Evolutionary conservation across 2,888 invertebrate genomes (phyloP).

Genomic region (Drosophila parthenogenetica): DNA sequence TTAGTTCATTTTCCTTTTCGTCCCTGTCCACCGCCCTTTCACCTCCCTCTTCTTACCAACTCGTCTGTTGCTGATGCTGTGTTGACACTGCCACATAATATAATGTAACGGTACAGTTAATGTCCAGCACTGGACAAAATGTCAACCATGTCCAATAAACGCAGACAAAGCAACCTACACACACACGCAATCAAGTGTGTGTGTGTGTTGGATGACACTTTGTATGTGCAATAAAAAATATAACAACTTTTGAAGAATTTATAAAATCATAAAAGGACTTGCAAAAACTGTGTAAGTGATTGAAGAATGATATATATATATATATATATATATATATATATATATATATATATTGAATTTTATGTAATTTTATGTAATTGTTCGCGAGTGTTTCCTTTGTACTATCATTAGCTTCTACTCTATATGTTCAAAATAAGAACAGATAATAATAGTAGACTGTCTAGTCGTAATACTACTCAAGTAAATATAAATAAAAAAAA

Average conservation of each 20-base stretch:
- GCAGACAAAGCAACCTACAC: slow-evolving; percentile 47
- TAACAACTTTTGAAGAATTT: slow-evolving; percentile 28
- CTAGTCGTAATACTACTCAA: too few relatives aligned
- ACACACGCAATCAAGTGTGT: slow-evolving; percentile 3
- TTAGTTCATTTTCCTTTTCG: slow-evolving; percentile 42
- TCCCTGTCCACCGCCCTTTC: slow-evolving; percentile 3
- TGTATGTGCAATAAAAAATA: slow-evolving; percentile 35
- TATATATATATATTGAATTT: too few relatives aligned
- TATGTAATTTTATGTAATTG: too few relatives aligned
- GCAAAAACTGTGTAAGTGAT: background rate
- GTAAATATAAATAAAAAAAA: too few relatives aligned
- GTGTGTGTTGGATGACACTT: slow-evolving; percentile 18
- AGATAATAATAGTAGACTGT: too few relatives aligned
- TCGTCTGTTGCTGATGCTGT: slow-evolving; percentile 64
- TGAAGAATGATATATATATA: background rate
- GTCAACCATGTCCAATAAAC: slow-evolving; percentile 74
- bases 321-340: background rate
- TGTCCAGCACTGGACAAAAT: slow-evolving; percentile 70
- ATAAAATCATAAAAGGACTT: slow-evolving; percentile 14
- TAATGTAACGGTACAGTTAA: slow-evolving; percentile 75
- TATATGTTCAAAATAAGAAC: too few relatives aligned
- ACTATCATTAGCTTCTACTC: too few relatives aligned
- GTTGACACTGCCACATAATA: slow-evolving; percentile 77
- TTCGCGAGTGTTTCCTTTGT: too few relatives aligned
- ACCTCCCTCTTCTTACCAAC: background rate